These are phyloP conservation scores for Orientallactaga sibirica DNA, from an alignment of 2,797 vertebrate species.

Conservation along the genomic window DNA sequence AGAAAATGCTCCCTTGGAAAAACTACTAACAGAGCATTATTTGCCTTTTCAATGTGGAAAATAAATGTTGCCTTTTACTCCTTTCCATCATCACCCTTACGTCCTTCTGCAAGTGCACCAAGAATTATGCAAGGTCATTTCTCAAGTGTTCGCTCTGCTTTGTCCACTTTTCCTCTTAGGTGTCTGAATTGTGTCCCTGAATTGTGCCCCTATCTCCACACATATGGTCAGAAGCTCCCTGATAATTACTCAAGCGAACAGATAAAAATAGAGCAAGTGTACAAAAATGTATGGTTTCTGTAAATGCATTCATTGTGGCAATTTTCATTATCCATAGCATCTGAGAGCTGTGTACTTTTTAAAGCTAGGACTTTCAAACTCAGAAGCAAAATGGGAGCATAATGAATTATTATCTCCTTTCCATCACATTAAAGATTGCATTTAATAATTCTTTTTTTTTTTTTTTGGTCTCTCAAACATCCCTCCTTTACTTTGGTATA, in stretches of 20 bases:
- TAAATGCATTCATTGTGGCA: constrained; percentile 35
- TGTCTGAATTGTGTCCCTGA: constrained; percentile 67
- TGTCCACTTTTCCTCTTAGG: constrained; percentile 64
- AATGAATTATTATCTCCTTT: constrained; percentile 54
- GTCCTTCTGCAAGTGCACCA: background rate
- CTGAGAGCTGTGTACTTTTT: constrained; percentile 40
- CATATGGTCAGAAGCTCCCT: constrained; percentile 13
- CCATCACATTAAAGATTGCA: constrained; percentile 56
- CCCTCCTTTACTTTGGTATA: constrained; percentile 53
- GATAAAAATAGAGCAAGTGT: constrained; percentile 26
- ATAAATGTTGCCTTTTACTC: constrained; percentile 72
- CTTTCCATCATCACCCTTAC: constrained; percentile 52
- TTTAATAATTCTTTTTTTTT: constrained; percentile 30
- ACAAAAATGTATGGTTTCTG: constrained; percentile 26
- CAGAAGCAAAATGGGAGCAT: constrained; percentile 62
- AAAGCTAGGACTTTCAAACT: background rate
- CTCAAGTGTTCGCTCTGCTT: constrained; percentile 40
- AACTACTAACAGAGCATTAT: constrained; percentile 70
- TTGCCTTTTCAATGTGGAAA: constrained; percentile 75
- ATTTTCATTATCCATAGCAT: constrained; percentile 41
- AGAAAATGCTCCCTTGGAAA: constrained; percentile 69
- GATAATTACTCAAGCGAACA: constrained; percentile 67
- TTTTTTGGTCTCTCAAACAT: constrained; percentile 6
- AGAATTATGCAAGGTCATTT: constrained; percentile 60
- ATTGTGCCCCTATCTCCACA: constrained; percentile 38